These are phyloP conservation scores for Osmoderma eremita DNA, from an alignment of 2,888 invertebrate genomes.

Conservation along the genomic window DNA sequence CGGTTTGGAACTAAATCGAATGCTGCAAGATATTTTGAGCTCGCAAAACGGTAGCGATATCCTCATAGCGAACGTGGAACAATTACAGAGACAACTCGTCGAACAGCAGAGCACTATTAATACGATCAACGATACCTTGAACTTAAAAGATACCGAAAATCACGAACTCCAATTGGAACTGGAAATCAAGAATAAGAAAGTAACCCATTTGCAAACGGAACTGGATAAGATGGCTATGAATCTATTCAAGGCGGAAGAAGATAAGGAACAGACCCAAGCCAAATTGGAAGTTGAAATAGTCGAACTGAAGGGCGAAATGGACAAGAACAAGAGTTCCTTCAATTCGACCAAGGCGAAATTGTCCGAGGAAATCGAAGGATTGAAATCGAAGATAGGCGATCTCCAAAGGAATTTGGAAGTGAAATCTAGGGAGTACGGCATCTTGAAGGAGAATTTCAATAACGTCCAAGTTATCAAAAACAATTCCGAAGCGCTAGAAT, in stretches of 20 bases:
- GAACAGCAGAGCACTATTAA: conserved; percentile 71
- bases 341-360: conserved; percentile 64
- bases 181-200: conserved; percentile 59
- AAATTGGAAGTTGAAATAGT: conserved; percentile 59
- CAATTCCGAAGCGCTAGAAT: conserved; percentile 57
- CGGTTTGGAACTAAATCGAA: conserved; percentile 77
- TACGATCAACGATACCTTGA: conserved; percentile 66
- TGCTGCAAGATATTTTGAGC: conserved; percentile 73
- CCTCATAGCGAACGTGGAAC: conserved; percentile 72
- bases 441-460: conserved; percentile 65
- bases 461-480: conserved; percentile 62
- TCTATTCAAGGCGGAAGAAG: conserved; percentile 60
- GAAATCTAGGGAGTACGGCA: conserved; percentile 62
- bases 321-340: conserved; percentile 52
- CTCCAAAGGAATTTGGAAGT: conserved; percentile 59
- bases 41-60: conserved; percentile 75
- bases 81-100: conserved; percentile 72
- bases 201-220: conserved; percentile 59
- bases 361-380: conserved; percentile 64
- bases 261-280: conserved; percentile 60
- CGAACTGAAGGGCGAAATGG: conserved; percentile 53
- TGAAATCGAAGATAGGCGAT: conserved; percentile 58
- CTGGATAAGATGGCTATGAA: conserved; percentile 60
- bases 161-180: conserved; percentile 65
- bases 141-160: conserved; percentile 68